Evolutionary conservation across 2,113 vertebrate genomes (phyloP).

Genomic region (Clarias magur): DNA sequence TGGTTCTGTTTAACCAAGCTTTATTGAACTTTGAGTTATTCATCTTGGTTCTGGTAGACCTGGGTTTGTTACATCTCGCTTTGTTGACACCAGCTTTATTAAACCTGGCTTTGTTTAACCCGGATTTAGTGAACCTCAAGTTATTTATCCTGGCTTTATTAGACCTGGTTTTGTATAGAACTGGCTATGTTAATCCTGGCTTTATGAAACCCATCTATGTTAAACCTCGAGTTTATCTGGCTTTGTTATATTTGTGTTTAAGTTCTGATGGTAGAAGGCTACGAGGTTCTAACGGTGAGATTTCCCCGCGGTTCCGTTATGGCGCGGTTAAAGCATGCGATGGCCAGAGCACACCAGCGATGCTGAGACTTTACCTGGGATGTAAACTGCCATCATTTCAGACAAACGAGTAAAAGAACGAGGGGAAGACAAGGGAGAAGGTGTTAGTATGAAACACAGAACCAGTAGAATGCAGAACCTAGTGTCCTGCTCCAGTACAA

Average conservation of each 20-base stretch:
- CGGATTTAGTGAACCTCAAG: neutral
- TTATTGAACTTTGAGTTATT: neutral
- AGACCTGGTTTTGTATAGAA: neutral
- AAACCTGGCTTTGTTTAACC: neutral
- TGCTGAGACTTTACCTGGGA: slow-evolving; percentile 77
- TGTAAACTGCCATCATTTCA: slow-evolving; percentile 76
- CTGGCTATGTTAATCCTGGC: too few relatives aligned
- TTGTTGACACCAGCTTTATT: neutral
- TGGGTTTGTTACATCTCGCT: neutral
- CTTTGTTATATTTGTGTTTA: neutral
- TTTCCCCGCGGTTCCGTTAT: neutral
- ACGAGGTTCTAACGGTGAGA: neutral
- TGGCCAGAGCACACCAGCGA: slow-evolving; percentile 58
- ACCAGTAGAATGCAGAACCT: slow-evolving; percentile 27
- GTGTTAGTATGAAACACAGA: slow-evolving; percentile 61
- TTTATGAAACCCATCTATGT: too few relatives aligned
- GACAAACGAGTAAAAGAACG: slow-evolving; percentile 64
- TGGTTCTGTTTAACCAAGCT: neutral
- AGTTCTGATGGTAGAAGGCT: neutral
- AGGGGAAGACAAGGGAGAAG: slow-evolving; percentile 60
- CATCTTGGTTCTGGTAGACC: neutral
- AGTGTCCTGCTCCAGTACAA: slow-evolving; percentile 1
- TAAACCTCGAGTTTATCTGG: too few relatives aligned
- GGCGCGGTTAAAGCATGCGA: slow-evolving; percentile 58
- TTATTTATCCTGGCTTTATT: neutral